Evolutionary conservation across 2,888 invertebrate genomes (phyloP).

Genomic region (Anoplius nigerrimus): DNA sequence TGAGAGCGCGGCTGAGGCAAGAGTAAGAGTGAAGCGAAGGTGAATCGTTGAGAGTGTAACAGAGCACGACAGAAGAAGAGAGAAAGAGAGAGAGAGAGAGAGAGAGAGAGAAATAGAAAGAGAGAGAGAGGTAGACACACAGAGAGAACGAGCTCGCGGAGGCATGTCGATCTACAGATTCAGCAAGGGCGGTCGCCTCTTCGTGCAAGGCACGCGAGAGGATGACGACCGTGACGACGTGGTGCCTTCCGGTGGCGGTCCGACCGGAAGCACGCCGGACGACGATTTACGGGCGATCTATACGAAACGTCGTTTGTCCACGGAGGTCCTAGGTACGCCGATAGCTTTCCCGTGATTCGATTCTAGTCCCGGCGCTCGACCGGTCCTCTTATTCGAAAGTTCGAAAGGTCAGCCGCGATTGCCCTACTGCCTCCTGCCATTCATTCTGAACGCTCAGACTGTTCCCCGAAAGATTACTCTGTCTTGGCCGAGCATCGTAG

Average conservation of each 20-base stretch:
- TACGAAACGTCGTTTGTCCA: constrained; percentile 88
- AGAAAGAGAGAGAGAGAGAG: constrained; percentile 9
- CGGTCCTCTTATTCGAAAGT: constrained; percentile 42
- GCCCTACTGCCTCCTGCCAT: no score
- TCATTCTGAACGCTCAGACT: no score
- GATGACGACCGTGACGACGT: constrained; percentile 79
- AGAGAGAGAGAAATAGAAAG: no score
- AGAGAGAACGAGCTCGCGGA: neutral
- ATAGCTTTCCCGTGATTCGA: no score
- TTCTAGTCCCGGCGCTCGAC: constrained; percentile 32
- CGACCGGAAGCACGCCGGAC: constrained; percentile 21
- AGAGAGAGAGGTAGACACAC: no score
- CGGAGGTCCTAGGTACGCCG: constrained; percentile 84
- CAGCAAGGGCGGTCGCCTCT: constrained; percentile 85
- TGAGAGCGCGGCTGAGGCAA: no score
- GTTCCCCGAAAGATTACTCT: no score
- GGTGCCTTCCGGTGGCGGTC: constrained; percentile 54
- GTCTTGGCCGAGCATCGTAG: no score
- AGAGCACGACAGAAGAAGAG: no score
- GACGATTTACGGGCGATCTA: constrained; percentile 85
- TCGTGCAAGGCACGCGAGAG: constrained; percentile 85
- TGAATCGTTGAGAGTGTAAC: no score
- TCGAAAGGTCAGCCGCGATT: neutral
- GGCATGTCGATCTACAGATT: constrained; percentile 87
- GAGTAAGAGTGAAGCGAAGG: no score